phyloP scores from a whole-genome alignment of 2,797 vertebrate species.

The Urophycis tenuis region DNA sequence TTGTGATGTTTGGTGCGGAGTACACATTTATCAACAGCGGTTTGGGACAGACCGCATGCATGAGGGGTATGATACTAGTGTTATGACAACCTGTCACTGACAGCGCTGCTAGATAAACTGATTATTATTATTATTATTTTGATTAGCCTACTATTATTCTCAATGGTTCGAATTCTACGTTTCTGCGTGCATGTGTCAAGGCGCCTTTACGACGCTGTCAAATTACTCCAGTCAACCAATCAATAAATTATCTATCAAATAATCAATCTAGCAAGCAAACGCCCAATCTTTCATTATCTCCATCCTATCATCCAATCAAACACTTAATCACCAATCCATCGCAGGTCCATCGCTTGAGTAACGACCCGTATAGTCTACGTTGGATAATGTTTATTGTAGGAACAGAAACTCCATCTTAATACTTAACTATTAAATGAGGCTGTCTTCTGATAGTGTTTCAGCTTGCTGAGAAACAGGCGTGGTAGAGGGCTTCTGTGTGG shows the following conservation, averaged over 20 bases:
- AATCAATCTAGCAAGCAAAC: neutral
- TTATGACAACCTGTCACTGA: neutral
- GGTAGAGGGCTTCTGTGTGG: too few species aligned
- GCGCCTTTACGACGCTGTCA: neutral
- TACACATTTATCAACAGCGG: neutral
- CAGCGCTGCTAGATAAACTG: neutral
- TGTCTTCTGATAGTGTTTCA: too few species aligned
- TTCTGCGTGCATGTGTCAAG: neutral
- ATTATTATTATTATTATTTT: neutral
- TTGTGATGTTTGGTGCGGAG: neutral
- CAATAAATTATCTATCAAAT: neutral
- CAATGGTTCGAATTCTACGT: conserved; percentile 8
- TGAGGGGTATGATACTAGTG: neutral
- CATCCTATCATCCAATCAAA: neutral
- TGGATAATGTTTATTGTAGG: neutral
- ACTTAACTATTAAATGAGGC: neutral
- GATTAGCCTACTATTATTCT: too few species aligned
- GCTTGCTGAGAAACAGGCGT: neutral
- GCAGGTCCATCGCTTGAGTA: too few species aligned
- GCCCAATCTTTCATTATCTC: neutral
- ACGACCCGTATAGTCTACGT: neutral
- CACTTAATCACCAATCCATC: neutral
- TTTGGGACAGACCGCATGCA: neutral
- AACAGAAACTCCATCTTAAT: neutral
- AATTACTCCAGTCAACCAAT: neutral